Percentiles rank a stretch among this genome's conserved stretches.
Evolutionary conservation across 2,888 invertebrate genomes (phyloP).

Genomic region (Itoplectis maculator): DNA sequence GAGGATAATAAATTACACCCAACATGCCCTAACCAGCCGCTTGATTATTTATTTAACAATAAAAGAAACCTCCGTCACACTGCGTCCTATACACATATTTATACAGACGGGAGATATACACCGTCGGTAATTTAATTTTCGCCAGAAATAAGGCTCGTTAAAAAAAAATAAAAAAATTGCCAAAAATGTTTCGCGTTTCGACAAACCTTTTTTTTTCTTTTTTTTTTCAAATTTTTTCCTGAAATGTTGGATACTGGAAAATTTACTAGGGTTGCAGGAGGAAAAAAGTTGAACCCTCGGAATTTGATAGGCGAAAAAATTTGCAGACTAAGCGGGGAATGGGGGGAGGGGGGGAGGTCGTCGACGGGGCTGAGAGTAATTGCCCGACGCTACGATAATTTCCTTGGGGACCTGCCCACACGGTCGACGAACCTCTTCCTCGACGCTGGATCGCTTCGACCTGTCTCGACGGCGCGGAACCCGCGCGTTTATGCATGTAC

Average conservation of each 20-base stretch:
- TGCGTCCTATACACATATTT: not conserved
- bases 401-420: slow-evolving; percentile 67
- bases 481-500: slow-evolving; percentile 9
- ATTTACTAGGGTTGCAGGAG: too few species aligned
- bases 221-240: slow-evolving; percentile 8
- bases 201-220: not conserved
- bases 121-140: too few species aligned
- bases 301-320: slow-evolving; percentile 53
- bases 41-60: slow-evolving; percentile 84
- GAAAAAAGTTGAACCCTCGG: slow-evolving; percentile 14
- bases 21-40: slow-evolving; percentile 77
- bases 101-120: too few species aligned
- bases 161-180: too few species aligned
- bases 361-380: slow-evolving; percentile 62
- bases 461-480: too few species aligned
- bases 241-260: not conserved
- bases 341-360: slow-evolving; percentile 51
- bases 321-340: slow-evolving; percentile 51
- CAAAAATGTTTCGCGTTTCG: too few species aligned
- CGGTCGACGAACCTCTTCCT: slow-evolving; percentile 63
- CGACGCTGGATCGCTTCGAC: slow-evolving; percentile 34
- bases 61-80: slow-evolving; percentile 72
- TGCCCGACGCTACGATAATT: slow-evolving; percentile 65
- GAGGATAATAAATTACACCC: slow-evolving; percentile 82
- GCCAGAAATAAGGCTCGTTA: too few species aligned